Conservation (phyloP, 1,140 invertebrate genomes). For the Andricus grossulariae region DNA sequence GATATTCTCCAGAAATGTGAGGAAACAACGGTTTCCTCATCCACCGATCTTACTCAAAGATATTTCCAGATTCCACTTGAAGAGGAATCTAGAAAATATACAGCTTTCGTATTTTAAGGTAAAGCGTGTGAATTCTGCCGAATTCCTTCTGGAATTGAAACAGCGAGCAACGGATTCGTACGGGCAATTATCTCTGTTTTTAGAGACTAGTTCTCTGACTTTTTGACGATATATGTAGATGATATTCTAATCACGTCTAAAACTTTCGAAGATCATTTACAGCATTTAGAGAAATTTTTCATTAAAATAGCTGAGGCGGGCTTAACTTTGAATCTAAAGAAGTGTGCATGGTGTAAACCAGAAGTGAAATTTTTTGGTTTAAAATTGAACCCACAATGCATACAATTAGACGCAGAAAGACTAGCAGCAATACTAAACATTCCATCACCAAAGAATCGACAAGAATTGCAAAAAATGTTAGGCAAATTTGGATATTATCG, state of each 20-base stretch:
- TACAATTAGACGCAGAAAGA: no score
- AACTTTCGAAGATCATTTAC: conserved; percentile 25
- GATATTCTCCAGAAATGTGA: not conserved
- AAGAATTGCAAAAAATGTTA: no score
- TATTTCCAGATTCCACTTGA: conserved; percentile 1
- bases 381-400: no score
- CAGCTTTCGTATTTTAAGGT: not conserved
- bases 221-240: conserved; percentile 17
- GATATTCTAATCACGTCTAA: conserved; percentile 4
- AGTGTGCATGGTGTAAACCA: no score
- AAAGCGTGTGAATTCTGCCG: not conserved
- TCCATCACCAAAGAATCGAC: no score
- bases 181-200: conserved; percentile 34
- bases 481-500: no score
- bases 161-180: not conserved
- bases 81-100: not conserved
- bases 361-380: conserved; percentile 30
- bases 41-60: not conserved
- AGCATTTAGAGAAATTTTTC: conserved; percentile 4
- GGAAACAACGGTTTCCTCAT: not conserved
- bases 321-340: conserved; percentile 31
- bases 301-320: not conserved
- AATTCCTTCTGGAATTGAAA: not conserved
- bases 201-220: not conserved
- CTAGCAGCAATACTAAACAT: no score